Evolutionary conservation across 2,113 vertebrate genomes (phyloP).

Genomic region (Argyrosomus japonicus): DNA sequence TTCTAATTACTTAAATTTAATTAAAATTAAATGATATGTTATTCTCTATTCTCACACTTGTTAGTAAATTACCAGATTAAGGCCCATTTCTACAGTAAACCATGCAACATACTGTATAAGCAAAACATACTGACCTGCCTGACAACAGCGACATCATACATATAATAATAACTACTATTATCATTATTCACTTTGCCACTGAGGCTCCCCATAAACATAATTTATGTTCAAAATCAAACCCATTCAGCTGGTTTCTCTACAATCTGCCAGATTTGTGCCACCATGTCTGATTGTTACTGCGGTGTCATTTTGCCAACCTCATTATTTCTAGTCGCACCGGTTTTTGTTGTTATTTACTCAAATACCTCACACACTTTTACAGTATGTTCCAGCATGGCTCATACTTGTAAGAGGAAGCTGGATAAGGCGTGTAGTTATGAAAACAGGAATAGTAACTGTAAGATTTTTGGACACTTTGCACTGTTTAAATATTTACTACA

Average conservation of each 20-base stretch:
- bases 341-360: constrained; percentile 14
- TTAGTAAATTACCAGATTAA: background rate
- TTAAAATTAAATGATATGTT: background rate
- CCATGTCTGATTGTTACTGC: background rate
- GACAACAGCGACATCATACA: background rate
- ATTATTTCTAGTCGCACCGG: background rate
- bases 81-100: background rate
- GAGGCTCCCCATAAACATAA: too few relatives aligned
- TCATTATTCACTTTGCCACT: too few relatives aligned
- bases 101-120: too few relatives aligned
- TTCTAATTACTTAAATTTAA: background rate
- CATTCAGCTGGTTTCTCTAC: background rate
- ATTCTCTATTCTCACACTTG: too few relatives aligned
- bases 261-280: background rate
- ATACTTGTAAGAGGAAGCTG: constrained; percentile 25
- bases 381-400: rapidly evolving
- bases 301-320: background rate
- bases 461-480: background rate
- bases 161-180: too few relatives aligned
- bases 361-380: background rate
- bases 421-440: constrained; percentile 9
- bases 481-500: constrained; percentile 16
- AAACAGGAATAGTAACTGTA: constrained; percentile 40
- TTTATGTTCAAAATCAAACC: background rate
- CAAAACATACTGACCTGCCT: background rate